Evolutionary conservation across 2,888 invertebrate genomes (phyloP).

Genomic region (Pristionchus maxplancki): DNA sequence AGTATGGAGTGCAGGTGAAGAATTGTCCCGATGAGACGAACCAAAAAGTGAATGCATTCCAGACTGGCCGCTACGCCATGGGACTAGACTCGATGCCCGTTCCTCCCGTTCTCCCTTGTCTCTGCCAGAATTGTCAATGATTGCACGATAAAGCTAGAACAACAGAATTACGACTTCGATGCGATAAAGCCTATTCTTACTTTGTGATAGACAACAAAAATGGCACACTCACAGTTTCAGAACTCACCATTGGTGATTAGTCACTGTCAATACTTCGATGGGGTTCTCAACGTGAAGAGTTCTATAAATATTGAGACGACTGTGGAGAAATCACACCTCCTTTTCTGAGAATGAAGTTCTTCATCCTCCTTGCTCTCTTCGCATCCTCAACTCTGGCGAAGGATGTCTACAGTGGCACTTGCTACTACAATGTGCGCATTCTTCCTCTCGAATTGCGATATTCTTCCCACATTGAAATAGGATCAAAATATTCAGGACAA

Average conservation of each 20-base stretch:
- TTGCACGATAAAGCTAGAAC: neutral
- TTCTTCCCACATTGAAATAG: too few relatives aligned
- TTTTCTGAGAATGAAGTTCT: neutral
- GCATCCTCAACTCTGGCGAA: neutral
- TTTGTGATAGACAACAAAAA: neutral
- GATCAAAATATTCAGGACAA: conserved; percentile 1
- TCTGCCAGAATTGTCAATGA: conserved; percentile 24
- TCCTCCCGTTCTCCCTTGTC: conserved; percentile 19
- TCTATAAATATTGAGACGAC: conserved; percentile 4
- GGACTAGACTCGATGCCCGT: neutral
- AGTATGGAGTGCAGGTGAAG: conserved; percentile 18
- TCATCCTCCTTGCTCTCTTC: neutral
- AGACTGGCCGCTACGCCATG: neutral
- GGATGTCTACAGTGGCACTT: conserved; percentile 36
- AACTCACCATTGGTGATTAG: neutral
- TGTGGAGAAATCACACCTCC: neutral
- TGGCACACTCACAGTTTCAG: neutral
- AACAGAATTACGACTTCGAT: neutral
- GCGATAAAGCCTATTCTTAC: neutral
- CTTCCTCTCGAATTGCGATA: neutral
- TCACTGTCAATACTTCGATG: neutral
- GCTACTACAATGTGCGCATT: conserved; percentile 35
- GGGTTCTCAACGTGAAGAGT: neutral
- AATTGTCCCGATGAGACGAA: neutral
- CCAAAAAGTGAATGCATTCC: neutral